phyloP scores from a whole-genome alignment of 2,888 invertebrate species.

The Flabesymbios commensalis region DNA sequence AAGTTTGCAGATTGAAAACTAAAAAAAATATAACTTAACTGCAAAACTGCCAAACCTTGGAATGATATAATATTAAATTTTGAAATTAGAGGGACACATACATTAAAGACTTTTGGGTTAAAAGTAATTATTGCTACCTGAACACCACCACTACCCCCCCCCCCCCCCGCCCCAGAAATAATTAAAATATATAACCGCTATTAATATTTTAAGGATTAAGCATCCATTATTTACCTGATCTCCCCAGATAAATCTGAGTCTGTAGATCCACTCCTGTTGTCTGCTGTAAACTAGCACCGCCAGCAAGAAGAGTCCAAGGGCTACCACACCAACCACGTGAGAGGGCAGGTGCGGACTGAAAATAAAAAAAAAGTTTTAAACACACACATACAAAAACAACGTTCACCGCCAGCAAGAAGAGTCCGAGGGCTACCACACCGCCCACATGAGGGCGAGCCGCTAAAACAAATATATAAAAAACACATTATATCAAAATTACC shows the following conservation, averaged over 20 bases:
- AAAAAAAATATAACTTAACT: too few species aligned
- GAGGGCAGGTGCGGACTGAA: constrained; percentile 70
- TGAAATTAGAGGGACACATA: too few species aligned
- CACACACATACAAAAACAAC: too few species aligned
- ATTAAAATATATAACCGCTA: background rate
- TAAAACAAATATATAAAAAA: too few species aligned
- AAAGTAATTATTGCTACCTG: too few species aligned
- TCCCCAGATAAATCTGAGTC: constrained; percentile 67
- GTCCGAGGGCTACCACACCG: constrained; percentile 72
- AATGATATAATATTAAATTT: too few species aligned
- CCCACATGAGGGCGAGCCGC: constrained; percentile 69
- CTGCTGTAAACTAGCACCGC: constrained; percentile 83
- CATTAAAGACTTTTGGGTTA: too few species aligned
- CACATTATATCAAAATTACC: too few species aligned
- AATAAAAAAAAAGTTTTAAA: background rate
- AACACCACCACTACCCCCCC: too few species aligned
- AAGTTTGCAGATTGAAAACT: too few species aligned
- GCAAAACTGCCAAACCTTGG: too few species aligned
- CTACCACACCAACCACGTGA: constrained; percentile 71
- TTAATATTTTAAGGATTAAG: background rate
- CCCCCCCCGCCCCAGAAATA: too few species aligned
- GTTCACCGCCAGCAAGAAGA: constrained; percentile 81
- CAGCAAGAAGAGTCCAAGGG: constrained; percentile 80
- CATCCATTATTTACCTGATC: constrained; percentile 55
- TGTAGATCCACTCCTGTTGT: constrained; percentile 82